Conservation (phyloP, 2,113 vertebrate genomes). For the Petromus typicus region DNA sequence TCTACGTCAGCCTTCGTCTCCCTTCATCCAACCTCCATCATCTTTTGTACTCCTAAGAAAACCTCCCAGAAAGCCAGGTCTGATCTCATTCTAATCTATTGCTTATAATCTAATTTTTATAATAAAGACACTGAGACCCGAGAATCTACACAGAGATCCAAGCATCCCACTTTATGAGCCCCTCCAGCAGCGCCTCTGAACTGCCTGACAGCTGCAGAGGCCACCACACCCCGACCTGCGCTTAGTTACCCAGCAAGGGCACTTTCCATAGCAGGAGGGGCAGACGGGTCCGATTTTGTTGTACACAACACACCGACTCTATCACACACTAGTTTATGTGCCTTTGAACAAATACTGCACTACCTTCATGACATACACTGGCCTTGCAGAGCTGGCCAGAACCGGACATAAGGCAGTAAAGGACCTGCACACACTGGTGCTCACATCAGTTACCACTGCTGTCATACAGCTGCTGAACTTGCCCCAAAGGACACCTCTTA, state of each 20-base stretch:
- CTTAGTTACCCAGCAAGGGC: neutral
- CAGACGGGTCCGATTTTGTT: neutral
- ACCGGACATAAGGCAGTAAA: too few species aligned
- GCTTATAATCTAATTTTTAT: too few species aligned
- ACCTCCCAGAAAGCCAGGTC: neutral
- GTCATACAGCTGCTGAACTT: neutral
- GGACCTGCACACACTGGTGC: accelerated
- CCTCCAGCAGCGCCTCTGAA: neutral
- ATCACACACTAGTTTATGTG: neutral
- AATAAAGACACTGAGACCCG: neutral
- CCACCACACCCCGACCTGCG: neutral
- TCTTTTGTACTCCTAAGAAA: neutral
- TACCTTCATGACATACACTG: neutral
- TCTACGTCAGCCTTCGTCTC: neutral
- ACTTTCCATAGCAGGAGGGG: neutral
- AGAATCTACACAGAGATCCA: neutral
- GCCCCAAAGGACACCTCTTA: neutral
- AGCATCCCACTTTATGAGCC: neutral
- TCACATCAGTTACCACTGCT: neutral
- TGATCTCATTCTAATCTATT: neutral
- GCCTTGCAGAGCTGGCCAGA: neutral
- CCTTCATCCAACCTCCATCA: neutral
- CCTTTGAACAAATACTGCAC: neutral
- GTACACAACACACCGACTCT: neutral
- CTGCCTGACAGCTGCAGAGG: neutral